Percentiles rank a stretch among this genome's conserved stretches.
These are phyloP conservation scores for Lordiphosa stackelbergi DNA, from an alignment of 1,140 invertebrate species.

Conservation along the genomic window DNA sequence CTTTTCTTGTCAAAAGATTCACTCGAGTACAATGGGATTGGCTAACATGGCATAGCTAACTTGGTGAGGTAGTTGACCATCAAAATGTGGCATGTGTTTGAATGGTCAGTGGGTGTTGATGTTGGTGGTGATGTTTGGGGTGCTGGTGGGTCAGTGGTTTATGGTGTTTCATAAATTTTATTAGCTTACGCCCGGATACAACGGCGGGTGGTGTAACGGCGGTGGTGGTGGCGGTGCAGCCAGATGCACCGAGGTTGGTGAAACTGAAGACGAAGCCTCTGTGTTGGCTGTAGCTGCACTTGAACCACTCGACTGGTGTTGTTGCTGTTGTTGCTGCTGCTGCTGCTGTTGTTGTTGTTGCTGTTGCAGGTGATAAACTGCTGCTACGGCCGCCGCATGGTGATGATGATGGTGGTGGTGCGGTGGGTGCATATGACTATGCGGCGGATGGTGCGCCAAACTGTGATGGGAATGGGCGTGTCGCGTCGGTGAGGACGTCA, in stretches of 20 bases:
- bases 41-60: no score
- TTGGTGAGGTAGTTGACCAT: no score
- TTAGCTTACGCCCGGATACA: conserved; percentile 74
- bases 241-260: conserved; percentile 20
- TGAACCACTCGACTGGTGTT: conserved; percentile 26
- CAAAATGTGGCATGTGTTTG: no score
- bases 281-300: conserved; percentile 3
- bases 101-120: conserved; percentile 7
- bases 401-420: conserved; percentile 39
- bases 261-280: conserved; percentile 20
- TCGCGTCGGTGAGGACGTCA: conserved; percentile 25
- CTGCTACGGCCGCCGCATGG: conserved; percentile 58
- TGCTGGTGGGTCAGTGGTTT: conserved; percentile 14
- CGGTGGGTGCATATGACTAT: conserved; percentile 46
- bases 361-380: conserved; percentile 55
- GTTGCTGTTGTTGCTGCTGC: conserved; percentile 8
- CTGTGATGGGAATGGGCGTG: conserved; percentile 60
- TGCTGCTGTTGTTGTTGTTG: conserved; percentile 48
- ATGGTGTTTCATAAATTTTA: conserved; percentile 28
- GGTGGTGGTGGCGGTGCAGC: conserved; percentile 32
- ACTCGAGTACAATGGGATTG: no score
- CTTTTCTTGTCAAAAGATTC: no score
- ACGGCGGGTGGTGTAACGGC: conserved; percentile 63
- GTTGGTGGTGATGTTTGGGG: not conserved
- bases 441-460: conserved; percentile 42